Evolutionary conservation across 2,113 vertebrate species (phyloP).

Genomic region (Trogon melanurus): DNA sequence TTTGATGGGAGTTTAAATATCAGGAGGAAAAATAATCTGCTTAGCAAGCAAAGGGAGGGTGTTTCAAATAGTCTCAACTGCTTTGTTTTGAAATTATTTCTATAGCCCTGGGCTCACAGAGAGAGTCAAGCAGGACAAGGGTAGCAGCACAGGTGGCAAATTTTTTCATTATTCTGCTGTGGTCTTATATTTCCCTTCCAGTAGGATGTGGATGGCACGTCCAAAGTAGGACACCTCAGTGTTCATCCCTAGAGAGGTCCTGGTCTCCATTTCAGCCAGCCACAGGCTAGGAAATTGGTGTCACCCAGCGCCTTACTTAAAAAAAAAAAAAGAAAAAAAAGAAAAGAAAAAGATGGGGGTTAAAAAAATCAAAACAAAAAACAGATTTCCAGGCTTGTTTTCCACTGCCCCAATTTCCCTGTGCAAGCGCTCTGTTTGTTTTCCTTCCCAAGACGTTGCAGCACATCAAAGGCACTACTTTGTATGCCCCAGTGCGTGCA

Average conservation of each 20-base stretch:
- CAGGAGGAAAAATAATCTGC: neutral
- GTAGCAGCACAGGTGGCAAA: neutral
- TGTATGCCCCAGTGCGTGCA: neutral
- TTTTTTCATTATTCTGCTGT: neutral
- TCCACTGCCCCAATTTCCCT: conserved; percentile 41
- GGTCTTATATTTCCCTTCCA: neutral
- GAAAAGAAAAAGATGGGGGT: neutral
- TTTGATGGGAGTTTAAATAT: neutral
- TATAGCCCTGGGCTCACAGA: neutral
- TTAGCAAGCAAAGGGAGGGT: neutral
- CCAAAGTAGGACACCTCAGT: neutral
- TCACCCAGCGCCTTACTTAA: neutral
- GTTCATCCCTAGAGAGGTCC: neutral
- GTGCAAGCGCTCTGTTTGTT: conserved; percentile 37
- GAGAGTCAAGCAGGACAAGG: neutral
- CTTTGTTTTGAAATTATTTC: neutral
- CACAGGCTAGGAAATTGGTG: neutral
- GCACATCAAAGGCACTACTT: conserved; percentile 42
- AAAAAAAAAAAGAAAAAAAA: neutral
- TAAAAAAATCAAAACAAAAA: neutral
- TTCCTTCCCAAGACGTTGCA: conserved; percentile 42
- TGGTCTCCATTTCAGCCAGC: neutral
- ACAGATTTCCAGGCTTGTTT: neutral
- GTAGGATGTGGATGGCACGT: neutral
- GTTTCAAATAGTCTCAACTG: neutral